phyloP scores from a whole-genome alignment of 2,797 vertebrate species.

The Threskiornis aethiopicus region DNA sequence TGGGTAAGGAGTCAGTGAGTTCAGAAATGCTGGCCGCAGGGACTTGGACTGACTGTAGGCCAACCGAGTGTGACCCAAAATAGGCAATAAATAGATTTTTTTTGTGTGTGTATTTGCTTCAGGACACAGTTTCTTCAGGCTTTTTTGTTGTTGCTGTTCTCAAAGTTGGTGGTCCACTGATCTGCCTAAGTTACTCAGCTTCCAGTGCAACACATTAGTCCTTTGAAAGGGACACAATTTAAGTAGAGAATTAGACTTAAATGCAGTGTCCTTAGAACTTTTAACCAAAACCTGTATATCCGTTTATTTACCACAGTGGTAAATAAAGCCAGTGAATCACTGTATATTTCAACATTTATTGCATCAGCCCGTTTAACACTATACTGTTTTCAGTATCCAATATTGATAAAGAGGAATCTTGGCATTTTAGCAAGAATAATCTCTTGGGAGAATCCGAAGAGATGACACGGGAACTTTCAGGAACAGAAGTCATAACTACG shows the following conservation, averaged over 20 bases:
- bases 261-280: not conserved
- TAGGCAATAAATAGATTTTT: not conserved
- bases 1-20: not conserved
- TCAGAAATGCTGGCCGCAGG: not conserved
- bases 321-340: not conserved
- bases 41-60: not conserved
- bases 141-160: not conserved
- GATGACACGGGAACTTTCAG: not conserved
- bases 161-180: not conserved
- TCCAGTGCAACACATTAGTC: not conserved
- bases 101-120: not conserved
- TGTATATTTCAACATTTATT: not conserved
- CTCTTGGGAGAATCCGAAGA: not conserved
- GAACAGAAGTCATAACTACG: not conserved
- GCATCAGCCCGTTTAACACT: not conserved
- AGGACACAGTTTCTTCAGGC: not conserved
- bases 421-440: not conserved
- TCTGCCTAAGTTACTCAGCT: not conserved
- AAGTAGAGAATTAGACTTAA: not conserved
- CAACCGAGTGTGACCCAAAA: not conserved
- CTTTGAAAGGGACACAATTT: not conserved
- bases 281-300: not conserved
- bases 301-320: not conserved
- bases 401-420: not conserved
- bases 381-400: not conserved